Conservation (phyloP, 2,113 vertebrate genomes). For the Forbesichthys agassizii region DNA sequence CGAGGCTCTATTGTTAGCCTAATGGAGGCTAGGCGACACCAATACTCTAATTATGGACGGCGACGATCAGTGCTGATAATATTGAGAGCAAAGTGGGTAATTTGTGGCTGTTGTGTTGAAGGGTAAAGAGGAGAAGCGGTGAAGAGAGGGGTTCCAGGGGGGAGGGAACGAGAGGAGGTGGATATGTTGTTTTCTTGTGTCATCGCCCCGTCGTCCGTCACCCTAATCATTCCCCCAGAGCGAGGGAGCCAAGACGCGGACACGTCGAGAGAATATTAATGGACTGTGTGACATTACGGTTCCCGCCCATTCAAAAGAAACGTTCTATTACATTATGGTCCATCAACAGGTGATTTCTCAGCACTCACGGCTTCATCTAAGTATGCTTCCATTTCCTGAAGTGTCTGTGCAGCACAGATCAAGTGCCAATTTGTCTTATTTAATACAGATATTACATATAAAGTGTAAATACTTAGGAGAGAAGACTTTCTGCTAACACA, state of each 20-base stretch:
- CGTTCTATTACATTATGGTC: conserved; percentile 58
- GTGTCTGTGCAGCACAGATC: conserved; percentile 33
- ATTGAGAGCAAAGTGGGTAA: conserved; percentile 90
- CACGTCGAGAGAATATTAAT: conserved; percentile 69
- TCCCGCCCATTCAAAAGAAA: conserved; percentile 60
- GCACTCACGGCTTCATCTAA: conserved; percentile 39
- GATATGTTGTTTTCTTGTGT: conserved; percentile 66
- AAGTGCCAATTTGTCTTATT: conserved; percentile 55
- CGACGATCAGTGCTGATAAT: conserved; percentile 92
- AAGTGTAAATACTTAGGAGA: neutral
- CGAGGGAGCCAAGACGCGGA: conserved; percentile 39
- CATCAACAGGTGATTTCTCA: conserved; percentile 69
- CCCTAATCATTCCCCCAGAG: conserved; percentile 62
- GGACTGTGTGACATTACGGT: conserved; percentile 60
- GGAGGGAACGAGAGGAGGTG: conserved; percentile 24
- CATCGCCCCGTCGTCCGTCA: conserved; percentile 60
- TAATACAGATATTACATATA: conserved; percentile 51
- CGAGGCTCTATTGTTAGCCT: conserved; percentile 85
- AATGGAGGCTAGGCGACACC: conserved; percentile 89
- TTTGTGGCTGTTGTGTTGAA: conserved; percentile 77
- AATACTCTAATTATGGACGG: conserved; percentile 86
- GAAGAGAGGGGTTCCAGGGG: conserved; percentile 19
- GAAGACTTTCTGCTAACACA: conserved; percentile 27
- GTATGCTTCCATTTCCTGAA: conserved; percentile 52
- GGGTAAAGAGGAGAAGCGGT: conserved; percentile 56